Base-by-base conservation (phyloP, 2,888 invertebrate genomes). In the Loripinus fragilis region DNA sequence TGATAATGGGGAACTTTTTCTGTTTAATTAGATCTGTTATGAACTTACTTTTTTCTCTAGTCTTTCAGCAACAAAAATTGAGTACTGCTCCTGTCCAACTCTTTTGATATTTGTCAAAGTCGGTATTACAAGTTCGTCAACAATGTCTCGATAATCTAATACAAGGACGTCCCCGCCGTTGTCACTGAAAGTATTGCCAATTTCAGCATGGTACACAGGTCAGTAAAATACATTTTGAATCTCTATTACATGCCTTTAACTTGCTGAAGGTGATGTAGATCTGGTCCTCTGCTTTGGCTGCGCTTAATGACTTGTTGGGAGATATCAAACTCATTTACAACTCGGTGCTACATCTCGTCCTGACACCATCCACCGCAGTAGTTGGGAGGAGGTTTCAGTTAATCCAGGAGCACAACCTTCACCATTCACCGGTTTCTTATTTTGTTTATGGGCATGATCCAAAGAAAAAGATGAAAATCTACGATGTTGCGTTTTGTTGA, bases 321-420 rank as follows among this genome's bases (percentile, higher is more conserved):
- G 15, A n/a, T n/a, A n/a, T 55, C 55, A 28, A 64, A 64, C 35
- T 10, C 64, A 5, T 10, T 35, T 30, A 64, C 30, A 10, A 64
- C 33, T 64, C n/a, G 5, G 15, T 35, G 64, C 64, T 30, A 64
- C 35, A 28, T 64, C 64, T 64, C 28, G 64, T 64, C 23, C 64
- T 33, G 64, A 64, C 35, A 64, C 23, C 64, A 64, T 64, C 64
- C 64, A 64, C 35, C 64, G 30, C 35, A 30, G 28, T 10, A 64
- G 35, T 28, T 30, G 33, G 35, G 64, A 64, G 17, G 64, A 35
- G 64, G 8, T 64, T 35, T 64, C 64, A 28, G 30, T 33, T 64
- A 25, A 35, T 50, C 23, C 50, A 50, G n/a, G 17, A 50, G 50
- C 50, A 50, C 50, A 7, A 64, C 64, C 64, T 20, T 64, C 64